Base-by-base conservation (phyloP, 2,888 invertebrate species). In the Drosophila nr. perissopoda region DNA sequence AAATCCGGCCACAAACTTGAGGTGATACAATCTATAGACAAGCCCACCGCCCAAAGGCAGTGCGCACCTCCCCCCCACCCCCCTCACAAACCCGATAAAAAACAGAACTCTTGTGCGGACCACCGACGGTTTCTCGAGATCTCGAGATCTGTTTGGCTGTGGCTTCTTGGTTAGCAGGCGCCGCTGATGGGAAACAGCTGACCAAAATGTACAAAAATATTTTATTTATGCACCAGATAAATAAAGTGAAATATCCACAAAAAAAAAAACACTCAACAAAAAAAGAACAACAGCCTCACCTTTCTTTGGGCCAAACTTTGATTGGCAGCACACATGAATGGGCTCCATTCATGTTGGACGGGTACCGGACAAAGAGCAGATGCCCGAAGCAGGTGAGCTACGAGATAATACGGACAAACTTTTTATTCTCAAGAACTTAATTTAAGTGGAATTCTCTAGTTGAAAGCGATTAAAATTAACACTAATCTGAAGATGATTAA, bases 131-230 rank as follows among this genome's bases (percentile, higher is more conserved):
- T 77, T 66, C 36, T 45, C 48, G 31, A 29, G 54, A 56, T 73
- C 59, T 31, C 29, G 53, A 63, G 49, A 49, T 42, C 16, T 57
- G 42, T 31, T 58, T 68, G 48, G 16, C 40, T 42, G 21, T 38
- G 57, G 27, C 27, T 63, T 69, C 59, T 63, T 33, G n/a, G 49
- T 76, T 80, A 80, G 80, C 74, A 73, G 77, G 79, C 87, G 83
- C 80, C 85, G 87, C 33, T 87, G 87, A 87, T 87, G 78, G 72
- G 80, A 89, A 87, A 83, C 87, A 87, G 89, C 89, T 89, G 87
- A 87, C 89, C 87, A 66, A 78, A 66, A 69, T 73, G 73, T 81
- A 78, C 73, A 77, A 78, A 86, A 86, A 88, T 82, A 86, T 86
- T 86, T 88, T 83, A 86, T 88, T 88, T 88, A 86, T 88, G 86